phyloP scores from a whole-genome alignment of 2,113 vertebrate genomes.

The Mormyrus lacerda region DNA sequence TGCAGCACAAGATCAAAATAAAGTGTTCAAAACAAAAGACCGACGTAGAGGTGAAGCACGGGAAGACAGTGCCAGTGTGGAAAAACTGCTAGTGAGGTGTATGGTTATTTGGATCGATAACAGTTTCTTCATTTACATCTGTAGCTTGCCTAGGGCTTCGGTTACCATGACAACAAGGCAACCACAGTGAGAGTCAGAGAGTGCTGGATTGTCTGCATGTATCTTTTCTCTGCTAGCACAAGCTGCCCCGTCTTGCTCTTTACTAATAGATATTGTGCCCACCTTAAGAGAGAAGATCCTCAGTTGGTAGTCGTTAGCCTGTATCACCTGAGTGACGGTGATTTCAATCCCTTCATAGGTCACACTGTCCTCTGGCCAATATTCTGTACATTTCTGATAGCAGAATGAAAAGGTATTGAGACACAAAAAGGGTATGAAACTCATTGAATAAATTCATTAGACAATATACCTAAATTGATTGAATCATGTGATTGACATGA shows the following conservation, averaged over 20 bases:
- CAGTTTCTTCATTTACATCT: conserved; percentile 35
- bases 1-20: not conserved
- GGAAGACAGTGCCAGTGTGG: not conserved
- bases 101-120: conserved; percentile 24
- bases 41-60: not conserved
- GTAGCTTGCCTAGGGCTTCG: conserved; percentile 36
- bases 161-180: conserved; percentile 45
- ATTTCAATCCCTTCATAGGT: conserved; percentile 83
- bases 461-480: not conserved
- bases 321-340: conserved; percentile 74
- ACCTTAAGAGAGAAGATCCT: conserved; percentile 71
- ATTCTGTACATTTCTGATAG: conserved; percentile 90
- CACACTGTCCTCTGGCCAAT: conserved; percentile 90
- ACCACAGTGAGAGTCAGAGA: conserved; percentile 27
- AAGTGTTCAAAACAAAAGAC: not conserved
- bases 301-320: conserved; percentile 91
- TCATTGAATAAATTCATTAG: not conserved
- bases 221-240: not conserved
- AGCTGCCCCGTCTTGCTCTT: not conserved
- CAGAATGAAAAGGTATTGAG: not conserved
- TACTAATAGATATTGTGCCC: not conserved
- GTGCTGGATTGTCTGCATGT: conserved; percentile 1
- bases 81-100: not conserved
- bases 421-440: not conserved
- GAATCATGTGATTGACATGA: not conserved